Conservation (phyloP, 1,140 invertebrate species). For the Luehdorfia chinensis region DNA sequence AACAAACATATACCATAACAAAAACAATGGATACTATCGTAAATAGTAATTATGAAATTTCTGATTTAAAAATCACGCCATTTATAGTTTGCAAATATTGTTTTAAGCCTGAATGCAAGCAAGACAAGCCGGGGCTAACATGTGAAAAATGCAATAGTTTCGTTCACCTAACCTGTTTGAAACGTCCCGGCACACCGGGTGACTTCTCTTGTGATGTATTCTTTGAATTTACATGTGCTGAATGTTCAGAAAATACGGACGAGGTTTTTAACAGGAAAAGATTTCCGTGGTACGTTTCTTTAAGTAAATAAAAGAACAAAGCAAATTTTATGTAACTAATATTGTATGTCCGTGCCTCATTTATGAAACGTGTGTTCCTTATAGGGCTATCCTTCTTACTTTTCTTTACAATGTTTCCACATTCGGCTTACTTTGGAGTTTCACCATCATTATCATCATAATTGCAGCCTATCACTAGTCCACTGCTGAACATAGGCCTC, state of each 20-base stretch:
- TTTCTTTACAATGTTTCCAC: no score
- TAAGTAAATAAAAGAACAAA: not conserved
- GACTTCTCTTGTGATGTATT: conserved; percentile 86
- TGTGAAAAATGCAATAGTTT: conserved; percentile 77
- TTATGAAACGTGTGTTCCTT: no score
- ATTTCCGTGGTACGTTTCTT: conserved; percentile 79
- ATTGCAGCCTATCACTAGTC: no score
- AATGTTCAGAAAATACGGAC: conserved; percentile 77
- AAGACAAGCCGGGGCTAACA: conserved; percentile 49
- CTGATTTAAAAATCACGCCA: conserved; percentile 13
- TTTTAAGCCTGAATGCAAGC: conserved; percentile 53
- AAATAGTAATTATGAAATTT: conserved; percentile 9
- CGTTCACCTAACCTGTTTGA: conserved; percentile 81
- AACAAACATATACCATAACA: not conserved
- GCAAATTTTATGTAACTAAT: not conserved
- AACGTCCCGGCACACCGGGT: conserved; percentile 80
- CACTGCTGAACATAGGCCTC: no score
- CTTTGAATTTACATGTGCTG: conserved; percentile 83
- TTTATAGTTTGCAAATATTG: conserved; percentile 52
- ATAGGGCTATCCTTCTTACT: no score
- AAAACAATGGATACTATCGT: conserved; percentile 9
- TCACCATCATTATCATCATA: no score
- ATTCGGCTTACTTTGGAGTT: no score
- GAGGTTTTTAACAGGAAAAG: conserved; percentile 80
- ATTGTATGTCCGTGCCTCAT: no score